A percentile compares a stretch with the other conserved stretches of the same genome.
phyloP scores from a whole-genome alignment of 2,888 invertebrate genomes.

The Caenorhabditis angaria region DNA sequence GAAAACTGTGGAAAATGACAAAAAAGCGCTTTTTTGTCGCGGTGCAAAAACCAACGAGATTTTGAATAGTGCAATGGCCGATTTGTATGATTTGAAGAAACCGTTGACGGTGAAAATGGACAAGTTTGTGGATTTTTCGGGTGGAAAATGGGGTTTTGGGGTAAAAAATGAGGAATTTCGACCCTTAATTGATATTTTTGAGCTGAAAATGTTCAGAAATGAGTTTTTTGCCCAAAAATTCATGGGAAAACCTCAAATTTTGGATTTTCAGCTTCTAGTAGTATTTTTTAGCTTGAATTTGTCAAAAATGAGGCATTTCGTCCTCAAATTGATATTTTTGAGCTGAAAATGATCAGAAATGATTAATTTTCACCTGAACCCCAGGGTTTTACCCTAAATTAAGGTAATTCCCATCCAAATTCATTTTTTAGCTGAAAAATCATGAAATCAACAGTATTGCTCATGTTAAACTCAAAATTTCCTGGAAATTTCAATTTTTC shows the following conservation, averaged over 20 bases:
- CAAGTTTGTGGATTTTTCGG: conserved; percentile 46
- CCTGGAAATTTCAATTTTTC: background rate
- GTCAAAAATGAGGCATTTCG: too few relatives aligned
- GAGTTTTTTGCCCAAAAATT: background rate
- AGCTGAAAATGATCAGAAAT: too few relatives aligned
- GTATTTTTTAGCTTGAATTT: too few relatives aligned
- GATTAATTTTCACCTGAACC: too few relatives aligned
- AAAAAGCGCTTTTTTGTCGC: conserved; percentile 55
- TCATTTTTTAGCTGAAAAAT: background rate
- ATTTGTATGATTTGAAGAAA: conserved; percentile 74
- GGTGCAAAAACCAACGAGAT: conserved; percentile 80
- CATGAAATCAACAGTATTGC: background rate
- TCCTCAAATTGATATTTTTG: too few relatives aligned
- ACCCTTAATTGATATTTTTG: background rate
- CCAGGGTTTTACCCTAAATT: too few relatives aligned
- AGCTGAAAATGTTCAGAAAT: background rate
- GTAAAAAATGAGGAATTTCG: background rate
- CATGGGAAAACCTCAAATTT: background rate
- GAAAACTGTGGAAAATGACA: conserved; percentile 51
- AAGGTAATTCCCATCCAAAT: background rate
- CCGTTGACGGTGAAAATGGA: conserved; percentile 64
- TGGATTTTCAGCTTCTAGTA: background rate
- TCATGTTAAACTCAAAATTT: background rate
- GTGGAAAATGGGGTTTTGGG: background rate
- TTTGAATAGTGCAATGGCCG: conserved; percentile 83